Evolutionary conservation across 1,140 invertebrate species (phyloP).

Genomic region (Zaprionus gabonicus): DNA sequence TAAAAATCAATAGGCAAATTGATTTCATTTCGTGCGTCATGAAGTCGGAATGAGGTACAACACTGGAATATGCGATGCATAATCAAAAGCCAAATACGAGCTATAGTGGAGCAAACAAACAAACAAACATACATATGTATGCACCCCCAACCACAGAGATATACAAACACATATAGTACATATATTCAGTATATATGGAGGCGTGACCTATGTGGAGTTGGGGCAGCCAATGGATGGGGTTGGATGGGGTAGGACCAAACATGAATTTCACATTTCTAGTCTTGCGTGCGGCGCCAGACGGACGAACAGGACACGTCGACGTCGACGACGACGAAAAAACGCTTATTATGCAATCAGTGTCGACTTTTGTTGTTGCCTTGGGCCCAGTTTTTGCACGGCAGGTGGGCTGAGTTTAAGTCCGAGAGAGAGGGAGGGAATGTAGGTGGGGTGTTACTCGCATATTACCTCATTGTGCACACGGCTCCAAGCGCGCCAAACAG

Average conservation of each 20-base stretch:
- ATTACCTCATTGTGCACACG: slow-evolving; percentile 84
- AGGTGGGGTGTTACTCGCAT: slow-evolving; percentile 33
- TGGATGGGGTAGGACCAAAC: slow-evolving; percentile 34
- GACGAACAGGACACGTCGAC: slow-evolving; percentile 32
- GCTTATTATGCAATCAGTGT: slow-evolving; percentile 82
- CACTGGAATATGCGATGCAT: slow-evolving; percentile 41
- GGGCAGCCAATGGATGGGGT: slow-evolving; percentile 8
- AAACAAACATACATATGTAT: not conserved
- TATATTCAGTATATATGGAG: slow-evolving; percentile 8
- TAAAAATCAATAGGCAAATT: slow-evolving; percentile 74
- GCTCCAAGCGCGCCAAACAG: slow-evolving; percentile 83
- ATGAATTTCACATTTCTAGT: slow-evolving; percentile 73
- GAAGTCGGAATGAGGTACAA: slow-evolving; percentile 34
- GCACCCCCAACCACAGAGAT: not conserved
- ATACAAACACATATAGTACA: slow-evolving; percentile 1
- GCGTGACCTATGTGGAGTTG: slow-evolving; percentile 8
- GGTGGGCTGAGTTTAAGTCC: slow-evolving; percentile 49
- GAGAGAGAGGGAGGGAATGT: not conserved
- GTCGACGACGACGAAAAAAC: slow-evolving; percentile 43
- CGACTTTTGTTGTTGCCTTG: slow-evolving; percentile 55
- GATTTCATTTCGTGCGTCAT: slow-evolving; percentile 67
- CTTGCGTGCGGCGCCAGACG: slow-evolving; percentile 78
- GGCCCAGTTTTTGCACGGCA: slow-evolving; percentile 67
- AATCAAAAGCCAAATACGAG: slow-evolving; percentile 54
- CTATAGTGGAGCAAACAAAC: slow-evolving; percentile 22